Evolutionary conservation across 2,797 vertebrate species (phyloP).

Genomic region (Martes flavigula): DNA sequence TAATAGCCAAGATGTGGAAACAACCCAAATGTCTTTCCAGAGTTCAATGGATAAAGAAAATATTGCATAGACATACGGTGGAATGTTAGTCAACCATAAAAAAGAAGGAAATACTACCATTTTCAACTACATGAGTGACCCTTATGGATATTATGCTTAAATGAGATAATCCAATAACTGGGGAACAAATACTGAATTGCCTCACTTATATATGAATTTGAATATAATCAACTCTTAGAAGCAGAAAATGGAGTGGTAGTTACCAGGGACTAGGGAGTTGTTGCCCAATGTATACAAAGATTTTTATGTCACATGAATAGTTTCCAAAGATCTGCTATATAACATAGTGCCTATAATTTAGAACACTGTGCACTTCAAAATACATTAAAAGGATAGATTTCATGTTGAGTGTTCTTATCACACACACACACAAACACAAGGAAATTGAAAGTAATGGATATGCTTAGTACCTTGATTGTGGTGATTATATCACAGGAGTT

Average conservation of each 20-base stretch:
- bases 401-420: not conserved
- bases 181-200: too few relatives aligned
- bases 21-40: too few relatives aligned
- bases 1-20: too few relatives aligned
- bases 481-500: not conserved
- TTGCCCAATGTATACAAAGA: not conserved
- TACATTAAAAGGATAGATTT: not conserved
- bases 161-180: too few relatives aligned
- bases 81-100: too few relatives aligned
- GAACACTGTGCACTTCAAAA: not conserved
- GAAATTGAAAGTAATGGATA: not conserved
- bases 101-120: too few relatives aligned
- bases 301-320: not conserved
- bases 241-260: not conserved
- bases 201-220: too few relatives aligned
- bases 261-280: not conserved
- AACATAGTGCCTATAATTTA: not conserved
- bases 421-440: not conserved
- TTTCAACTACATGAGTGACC: too few relatives aligned
- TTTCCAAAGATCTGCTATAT: not conserved
- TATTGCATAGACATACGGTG: too few relatives aligned
- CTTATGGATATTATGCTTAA: too few relatives aligned
- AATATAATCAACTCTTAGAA: not conserved
- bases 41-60: too few relatives aligned
- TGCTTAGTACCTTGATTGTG: not conserved